Base-by-base conservation (phyloP, 2,888 invertebrate species). In the Macaria notata region DNA sequence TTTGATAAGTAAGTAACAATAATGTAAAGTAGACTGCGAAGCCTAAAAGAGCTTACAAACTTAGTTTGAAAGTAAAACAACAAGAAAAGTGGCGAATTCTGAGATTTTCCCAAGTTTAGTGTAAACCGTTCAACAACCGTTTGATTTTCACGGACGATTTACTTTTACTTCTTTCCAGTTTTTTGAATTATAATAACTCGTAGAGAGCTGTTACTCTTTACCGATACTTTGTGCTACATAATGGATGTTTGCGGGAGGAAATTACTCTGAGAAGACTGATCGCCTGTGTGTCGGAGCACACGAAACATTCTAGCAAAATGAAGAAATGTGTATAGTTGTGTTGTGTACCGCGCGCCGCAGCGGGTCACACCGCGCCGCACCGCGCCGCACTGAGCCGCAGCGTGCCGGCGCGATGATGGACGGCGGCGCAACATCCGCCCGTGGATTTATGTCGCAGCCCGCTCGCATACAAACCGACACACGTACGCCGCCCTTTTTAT, bases 391-490 rank as follows among this genome's bases (percentile, higher is more conserved):
- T 3, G 33, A 6, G 9, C 4, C 9, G 44, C 36, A 33, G 9
- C 44, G 7, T 33, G 31, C 9, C 33, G 33, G 44, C 50, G 48
- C 49, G 59, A 68, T 69, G 68, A 68, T 66, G 62, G 66, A 65
- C 46, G 65, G 58, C 47, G 45, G 43, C 66, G 63, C 63, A 59
- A 63, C 69, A 64, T 68, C 71, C 73, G 70, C 63, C 57, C 62
- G 57, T 56, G 63, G 70, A 75, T 72, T 73, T 73, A 75, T 73
- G 67, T 46, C 61, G 64, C 62, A 58, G 62, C 66, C 64, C 67
- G 66, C 68, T 68, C 58, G 64, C 67, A 59, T 61, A 66, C 64
- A 62, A 60, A 56, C 57, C 58, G 52, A 54, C 44, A 46, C 64
- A 67, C 61, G 65, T 62, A 67, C 64, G 56, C 51, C 49, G 50